Evolutionary conservation across 1,140 invertebrate species (phyloP), one percentile per base, ranked within the genome.

Genomic region (Ceratosolen solmsi): DNA sequence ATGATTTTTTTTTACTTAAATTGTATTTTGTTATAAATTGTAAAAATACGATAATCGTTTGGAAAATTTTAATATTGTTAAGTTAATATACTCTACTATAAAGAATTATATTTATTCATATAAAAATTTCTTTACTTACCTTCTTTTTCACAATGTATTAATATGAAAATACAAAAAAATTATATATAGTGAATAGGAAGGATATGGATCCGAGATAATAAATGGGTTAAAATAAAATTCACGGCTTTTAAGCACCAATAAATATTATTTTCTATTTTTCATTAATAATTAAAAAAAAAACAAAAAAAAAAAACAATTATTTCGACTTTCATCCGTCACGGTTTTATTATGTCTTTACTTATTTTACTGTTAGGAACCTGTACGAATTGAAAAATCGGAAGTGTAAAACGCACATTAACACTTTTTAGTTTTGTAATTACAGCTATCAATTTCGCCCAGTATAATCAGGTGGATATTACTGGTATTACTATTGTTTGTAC

Each of bases 251-350:
- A 82, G 68, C 70, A 79, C 75, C 75, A 82, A 82, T 82, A 82
- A 82, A 79, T 82, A 79, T 79, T 79, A 79, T 79, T 79, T 79
- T 79, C 33, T 30, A 70, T 73, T 60, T 82, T 82, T 78, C 4
- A 15, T 76, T 68, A 15, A 79, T 7, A 13, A 46, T 5, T 3
- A 54, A 22, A 54, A 80, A 80, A 80, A 65, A 73, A 73, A 46
- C 9, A 25, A 63, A 76, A 63, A 65, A 63, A 71, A 72, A 25
- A 70, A 82, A 63, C 60, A 79, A 78, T 73, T 76, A 73, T 75
- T 74, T 77, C 75, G 74, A 63, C 56, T 65, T 78, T 73, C 20
- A 72, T 54, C 20, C 41, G 49, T 30, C 49, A 3, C n/a, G 51
- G 70, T 73, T 33, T 58, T 33, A 65, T 77, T 60, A 73, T 77